These are phyloP conservation scores for Napeogenes sylphis DNA, from an alignment of 2,888 invertebrate species.

Conservation along the genomic window DNA sequence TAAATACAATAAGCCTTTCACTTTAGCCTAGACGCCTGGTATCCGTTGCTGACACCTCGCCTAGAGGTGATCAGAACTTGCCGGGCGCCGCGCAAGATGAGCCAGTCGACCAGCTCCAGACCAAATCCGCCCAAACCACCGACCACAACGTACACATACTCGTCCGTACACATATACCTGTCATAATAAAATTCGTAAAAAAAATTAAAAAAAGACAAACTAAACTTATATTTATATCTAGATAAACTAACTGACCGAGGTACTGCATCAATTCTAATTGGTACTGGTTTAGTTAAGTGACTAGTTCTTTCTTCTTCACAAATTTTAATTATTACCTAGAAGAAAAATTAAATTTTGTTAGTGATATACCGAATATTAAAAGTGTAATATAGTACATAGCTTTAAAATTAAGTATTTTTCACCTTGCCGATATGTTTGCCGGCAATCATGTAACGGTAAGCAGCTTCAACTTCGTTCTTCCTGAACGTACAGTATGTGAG, in stretches of 20 bases:
- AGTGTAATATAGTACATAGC: background rate
- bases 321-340: slow-evolving; percentile 73
- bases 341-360: slow-evolving; percentile 5
- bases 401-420: slow-evolving; percentile 9
- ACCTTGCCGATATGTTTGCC: slow-evolving; percentile 87
- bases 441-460: slow-evolving; percentile 79
- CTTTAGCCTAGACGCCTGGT: slow-evolving; percentile 86
- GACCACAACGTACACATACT: slow-evolving; percentile 78
- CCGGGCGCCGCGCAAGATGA: slow-evolving; percentile 88
- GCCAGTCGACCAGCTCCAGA: slow-evolving; percentile 91
- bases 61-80: slow-evolving; percentile 89
- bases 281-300: slow-evolving; percentile 47
- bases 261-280: slow-evolving; percentile 50
- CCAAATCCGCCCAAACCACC: slow-evolving; percentile 96
- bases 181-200: background rate
- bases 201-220: too few species aligned
- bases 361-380: background rate
- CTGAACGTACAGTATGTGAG: slow-evolving; percentile 79
- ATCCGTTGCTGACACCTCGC: slow-evolving; percentile 87
- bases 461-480: slow-evolving; percentile 78
- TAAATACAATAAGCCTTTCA: slow-evolving; percentile 33
- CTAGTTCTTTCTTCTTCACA: slow-evolving; percentile 65
- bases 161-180: slow-evolving; percentile 74
- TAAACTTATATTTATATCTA: too few species aligned
- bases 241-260: slow-evolving; percentile 57